Conservation (phyloP, 1,140 invertebrate species). For the Matsumurasca onukii region DNA sequence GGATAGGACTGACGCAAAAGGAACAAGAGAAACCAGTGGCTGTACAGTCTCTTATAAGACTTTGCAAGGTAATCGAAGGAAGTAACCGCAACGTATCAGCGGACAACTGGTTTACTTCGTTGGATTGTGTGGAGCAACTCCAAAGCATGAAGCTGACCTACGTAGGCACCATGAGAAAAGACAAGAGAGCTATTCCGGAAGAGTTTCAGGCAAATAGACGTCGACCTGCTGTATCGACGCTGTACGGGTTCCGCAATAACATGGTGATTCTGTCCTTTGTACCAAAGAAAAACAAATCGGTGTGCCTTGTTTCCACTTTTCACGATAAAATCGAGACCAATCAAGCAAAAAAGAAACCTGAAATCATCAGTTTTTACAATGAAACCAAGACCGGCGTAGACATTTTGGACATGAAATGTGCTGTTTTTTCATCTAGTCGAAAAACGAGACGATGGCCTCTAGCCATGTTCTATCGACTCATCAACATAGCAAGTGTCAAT, state of each 20-base stretch:
- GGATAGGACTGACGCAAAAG: conserved; percentile 9
- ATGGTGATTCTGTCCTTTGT: not conserved
- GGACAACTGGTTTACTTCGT: conserved; percentile 1
- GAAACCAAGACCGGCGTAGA: not conserved
- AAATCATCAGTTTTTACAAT: not conserved
- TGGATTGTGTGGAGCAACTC: too few relatives aligned
- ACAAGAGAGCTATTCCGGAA: not conserved
- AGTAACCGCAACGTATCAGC: conserved; percentile 1
- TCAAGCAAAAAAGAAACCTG: not conserved
- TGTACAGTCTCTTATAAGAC: not conserved
- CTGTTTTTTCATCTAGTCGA: conserved; percentile 1
- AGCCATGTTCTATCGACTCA: too few relatives aligned
- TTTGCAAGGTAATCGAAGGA: conserved; percentile 10
- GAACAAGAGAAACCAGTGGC: not conserved
- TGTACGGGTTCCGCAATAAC: not conserved
- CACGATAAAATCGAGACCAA: conserved; percentile 1
- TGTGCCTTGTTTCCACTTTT: not conserved
- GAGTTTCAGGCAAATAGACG: too few relatives aligned
- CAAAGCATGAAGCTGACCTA: not conserved
- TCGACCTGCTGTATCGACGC: not conserved
- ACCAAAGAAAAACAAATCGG: conserved; percentile 6
- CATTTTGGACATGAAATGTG: too few relatives aligned
- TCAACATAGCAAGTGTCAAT: too few relatives aligned
- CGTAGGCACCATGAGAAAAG: not conserved
- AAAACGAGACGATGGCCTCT: not conserved